Conservation (phyloP, 2,888 invertebrate species). For the Lottia scabra region DNA sequence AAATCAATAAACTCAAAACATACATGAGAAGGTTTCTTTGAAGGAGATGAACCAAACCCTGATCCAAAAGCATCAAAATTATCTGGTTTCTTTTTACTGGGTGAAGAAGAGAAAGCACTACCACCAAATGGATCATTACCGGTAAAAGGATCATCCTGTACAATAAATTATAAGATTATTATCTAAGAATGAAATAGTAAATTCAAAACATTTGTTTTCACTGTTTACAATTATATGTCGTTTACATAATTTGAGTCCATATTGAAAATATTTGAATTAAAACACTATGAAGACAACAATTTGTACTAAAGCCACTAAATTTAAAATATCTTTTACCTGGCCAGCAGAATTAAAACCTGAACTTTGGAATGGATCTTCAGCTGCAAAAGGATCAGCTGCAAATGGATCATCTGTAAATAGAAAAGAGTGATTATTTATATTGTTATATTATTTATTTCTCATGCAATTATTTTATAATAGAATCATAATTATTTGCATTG, state of each 20-base stretch:
- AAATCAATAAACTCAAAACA: background rate
- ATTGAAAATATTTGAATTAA: too few relatives aligned
- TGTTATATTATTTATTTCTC: too few relatives aligned
- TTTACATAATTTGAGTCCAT: too few relatives aligned
- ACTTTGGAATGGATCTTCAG: slow-evolving; percentile 63
- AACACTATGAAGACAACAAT: too few relatives aligned
- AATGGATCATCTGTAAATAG: slow-evolving; percentile 61
- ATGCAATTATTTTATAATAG: too few relatives aligned
- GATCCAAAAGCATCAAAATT: slow-evolving; percentile 68
- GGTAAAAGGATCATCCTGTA: slow-evolving; percentile 51
- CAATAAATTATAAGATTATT: too few relatives aligned
- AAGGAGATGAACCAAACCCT: slow-evolving; percentile 71
- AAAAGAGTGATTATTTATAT: background rate
- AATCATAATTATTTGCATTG: too few relatives aligned
- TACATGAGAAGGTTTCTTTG: background rate
- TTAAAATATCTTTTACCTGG: background rate
- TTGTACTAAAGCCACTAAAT: background rate
- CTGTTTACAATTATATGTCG: too few relatives aligned
- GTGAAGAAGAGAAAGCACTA: slow-evolving; percentile 70
- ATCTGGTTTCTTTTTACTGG: slow-evolving; percentile 25
- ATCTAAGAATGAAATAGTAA: too few relatives aligned
- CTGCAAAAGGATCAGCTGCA: slow-evolving; percentile 74
- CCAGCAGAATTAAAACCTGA: slow-evolving; percentile 22
- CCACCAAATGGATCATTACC: slow-evolving; percentile 73
- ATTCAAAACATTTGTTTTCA: too few relatives aligned